These are phyloP conservation scores for Prunella himalayana DNA, from an alignment of 2,113 vertebrate species.

Conservation along the genomic window DNA sequence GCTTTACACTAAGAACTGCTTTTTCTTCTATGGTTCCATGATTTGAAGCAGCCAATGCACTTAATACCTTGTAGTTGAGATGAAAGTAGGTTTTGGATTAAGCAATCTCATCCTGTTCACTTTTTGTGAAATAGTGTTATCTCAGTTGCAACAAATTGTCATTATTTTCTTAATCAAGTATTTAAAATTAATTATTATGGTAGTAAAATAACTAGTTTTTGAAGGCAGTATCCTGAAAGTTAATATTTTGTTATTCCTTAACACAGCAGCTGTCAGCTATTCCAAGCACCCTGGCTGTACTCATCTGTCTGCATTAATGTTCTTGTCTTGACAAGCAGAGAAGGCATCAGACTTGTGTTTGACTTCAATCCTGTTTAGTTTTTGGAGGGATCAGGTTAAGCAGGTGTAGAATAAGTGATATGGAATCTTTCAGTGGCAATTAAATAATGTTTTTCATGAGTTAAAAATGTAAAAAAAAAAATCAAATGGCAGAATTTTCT, in stretches of 20 bases:
- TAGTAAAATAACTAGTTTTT: not conserved
- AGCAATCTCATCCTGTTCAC: not conserved
- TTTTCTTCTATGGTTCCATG: not conserved
- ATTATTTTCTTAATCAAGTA: not conserved
- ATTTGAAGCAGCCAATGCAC: not conserved
- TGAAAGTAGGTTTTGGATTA: not conserved
- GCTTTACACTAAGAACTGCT: not conserved
- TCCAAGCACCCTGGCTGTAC: not conserved
- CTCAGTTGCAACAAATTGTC: not conserved
- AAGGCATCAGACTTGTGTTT: not conserved
- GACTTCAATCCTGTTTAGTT: not conserved
- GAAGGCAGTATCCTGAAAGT: not conserved
- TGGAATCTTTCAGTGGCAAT: not conserved
- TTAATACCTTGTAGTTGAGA: not conserved
- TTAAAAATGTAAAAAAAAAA: not conserved
- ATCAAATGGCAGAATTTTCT: not conserved
- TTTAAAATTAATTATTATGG: not conserved
- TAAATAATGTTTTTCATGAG: not conserved
- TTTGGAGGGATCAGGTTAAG: not conserved
- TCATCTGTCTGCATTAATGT: not conserved
- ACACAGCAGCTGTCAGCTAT: not conserved
- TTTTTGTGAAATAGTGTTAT: not conserved
- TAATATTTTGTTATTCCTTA: not conserved
- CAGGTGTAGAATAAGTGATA: not conserved
- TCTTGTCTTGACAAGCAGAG: not conserved